Percentiles rank a stretch among this genome's conserved stretches.
Evolutionary conservation across 2,888 invertebrate genomes (phyloP).

Genomic region (Ophion ventricosus): DNA sequence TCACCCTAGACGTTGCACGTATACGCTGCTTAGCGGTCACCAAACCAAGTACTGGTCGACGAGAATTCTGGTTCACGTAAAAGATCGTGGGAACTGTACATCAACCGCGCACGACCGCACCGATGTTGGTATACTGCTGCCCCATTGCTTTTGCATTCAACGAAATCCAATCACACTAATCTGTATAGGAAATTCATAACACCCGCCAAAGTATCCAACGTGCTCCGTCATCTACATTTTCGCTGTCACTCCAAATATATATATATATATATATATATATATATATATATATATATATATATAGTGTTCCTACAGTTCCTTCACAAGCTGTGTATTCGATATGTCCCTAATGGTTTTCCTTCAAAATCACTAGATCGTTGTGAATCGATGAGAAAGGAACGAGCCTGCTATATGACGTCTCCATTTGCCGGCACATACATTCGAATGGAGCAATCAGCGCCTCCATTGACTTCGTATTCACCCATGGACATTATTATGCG

Average conservation of each 20-base stretch:
- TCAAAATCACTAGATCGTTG: conserved; percentile 51
- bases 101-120: no score
- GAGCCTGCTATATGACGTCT: conserved; percentile 41
- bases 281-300: background rate
- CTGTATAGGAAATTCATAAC: conserved; percentile 33
- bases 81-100: no score
- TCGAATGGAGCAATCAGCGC: conserved; percentile 59
- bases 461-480: conserved; percentile 52
- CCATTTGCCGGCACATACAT: conserved; percentile 34
- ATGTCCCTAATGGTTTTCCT: conserved; percentile 41
- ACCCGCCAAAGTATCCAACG: background rate
- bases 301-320: background rate
- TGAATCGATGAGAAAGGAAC: conserved; percentile 42
- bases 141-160: no score
- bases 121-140: no score
- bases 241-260: conserved; percentile 20
- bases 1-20: no score
- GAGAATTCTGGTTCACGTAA: no score
- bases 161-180: background rate
- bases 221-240: conserved; percentile 21
- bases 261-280: conserved; percentile 2
- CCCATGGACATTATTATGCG: conserved; percentile 1
- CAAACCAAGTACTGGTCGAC: no score
- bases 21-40: no score
- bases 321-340: no score